Conservation (phyloP, 2,888 invertebrate species). For the Drosophila meridiana region DNA sequence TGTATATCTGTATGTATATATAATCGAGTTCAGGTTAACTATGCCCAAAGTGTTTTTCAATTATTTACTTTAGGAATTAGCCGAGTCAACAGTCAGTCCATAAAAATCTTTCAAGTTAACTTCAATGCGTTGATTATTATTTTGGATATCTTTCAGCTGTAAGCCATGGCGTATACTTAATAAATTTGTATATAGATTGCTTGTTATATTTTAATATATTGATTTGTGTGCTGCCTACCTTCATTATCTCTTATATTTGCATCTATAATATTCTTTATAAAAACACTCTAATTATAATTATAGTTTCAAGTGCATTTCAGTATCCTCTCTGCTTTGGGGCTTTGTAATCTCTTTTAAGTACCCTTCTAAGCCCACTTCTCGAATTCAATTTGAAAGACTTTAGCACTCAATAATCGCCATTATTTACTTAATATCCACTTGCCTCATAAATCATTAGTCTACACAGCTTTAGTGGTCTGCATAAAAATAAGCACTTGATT, state of each 20-base stretch:
- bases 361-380: neutral
- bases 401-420: no score
- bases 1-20: slow-evolving; percentile 5
- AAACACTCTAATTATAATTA: neutral
- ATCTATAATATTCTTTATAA: neutral
- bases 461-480: neutral
- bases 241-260: neutral
- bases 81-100: slow-evolving; percentile 19
- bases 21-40: slow-evolving; percentile 15
- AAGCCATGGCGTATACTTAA: neutral
- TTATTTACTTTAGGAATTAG: slow-evolving; percentile 52
- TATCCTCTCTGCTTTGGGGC: neutral
- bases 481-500: neutral
- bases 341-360: neutral
- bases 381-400: neutral
- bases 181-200: no score
- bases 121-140: slow-evolving; percentile 2
- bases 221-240: neutral
- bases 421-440: neutral
- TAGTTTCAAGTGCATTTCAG: neutral
- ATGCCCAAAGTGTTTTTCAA: slow-evolving; percentile 40
- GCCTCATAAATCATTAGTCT: neutral
- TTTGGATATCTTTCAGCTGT: neutral
- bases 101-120: neutral
- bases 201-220: neutral